Evolutionary conservation across 1,140 invertebrate species (phyloP).

Genomic region (Charaxes varanes): DNA sequence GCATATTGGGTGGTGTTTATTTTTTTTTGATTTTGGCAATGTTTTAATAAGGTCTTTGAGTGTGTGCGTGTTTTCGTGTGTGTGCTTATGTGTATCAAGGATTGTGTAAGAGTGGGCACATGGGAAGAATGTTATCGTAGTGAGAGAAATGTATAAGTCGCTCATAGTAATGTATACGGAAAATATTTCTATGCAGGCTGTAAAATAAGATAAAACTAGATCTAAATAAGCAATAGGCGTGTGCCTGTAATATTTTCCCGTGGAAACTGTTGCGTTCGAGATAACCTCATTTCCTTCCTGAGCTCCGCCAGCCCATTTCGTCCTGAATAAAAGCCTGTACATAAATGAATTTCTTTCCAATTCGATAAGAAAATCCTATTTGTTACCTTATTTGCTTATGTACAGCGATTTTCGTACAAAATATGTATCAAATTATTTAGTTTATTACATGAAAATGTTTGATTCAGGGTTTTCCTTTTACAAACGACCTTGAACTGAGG

Average conservation of each 20-base stretch:
- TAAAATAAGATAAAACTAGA: slow-evolving; percentile 3
- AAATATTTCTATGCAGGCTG: not conserved
- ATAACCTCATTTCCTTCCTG: slow-evolving; percentile 35
- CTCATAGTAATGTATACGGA: too few species aligned
- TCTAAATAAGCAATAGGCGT: not conserved
- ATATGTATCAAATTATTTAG: not conserved
- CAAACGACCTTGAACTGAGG: too few species aligned
- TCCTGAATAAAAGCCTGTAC: slow-evolving; percentile 21
- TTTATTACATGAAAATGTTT: too few species aligned
- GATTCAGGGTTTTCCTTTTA: too few species aligned
- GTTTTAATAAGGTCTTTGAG: too few species aligned
- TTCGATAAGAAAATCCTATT: slow-evolving; percentile 17
- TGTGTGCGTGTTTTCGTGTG: too few species aligned
- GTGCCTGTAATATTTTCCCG: slow-evolving; percentile 13
- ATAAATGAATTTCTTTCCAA: slow-evolving; percentile 24
- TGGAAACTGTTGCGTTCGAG: slow-evolving; percentile 22
- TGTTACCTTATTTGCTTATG: slow-evolving; percentile 13
- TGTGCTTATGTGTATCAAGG: too few species aligned
- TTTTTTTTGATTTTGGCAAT: too few species aligned
- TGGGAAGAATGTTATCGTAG: too few species aligned
- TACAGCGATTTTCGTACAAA: slow-evolving; percentile 5
- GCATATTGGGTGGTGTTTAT: too few species aligned
- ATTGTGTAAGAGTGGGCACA: too few species aligned
- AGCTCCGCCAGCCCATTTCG: slow-evolving; percentile 19
- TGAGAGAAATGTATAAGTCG: too few species aligned